phyloP scores from a whole-genome alignment of 2,113 vertebrate species.

The Onychostoma macrolepis region DNA sequence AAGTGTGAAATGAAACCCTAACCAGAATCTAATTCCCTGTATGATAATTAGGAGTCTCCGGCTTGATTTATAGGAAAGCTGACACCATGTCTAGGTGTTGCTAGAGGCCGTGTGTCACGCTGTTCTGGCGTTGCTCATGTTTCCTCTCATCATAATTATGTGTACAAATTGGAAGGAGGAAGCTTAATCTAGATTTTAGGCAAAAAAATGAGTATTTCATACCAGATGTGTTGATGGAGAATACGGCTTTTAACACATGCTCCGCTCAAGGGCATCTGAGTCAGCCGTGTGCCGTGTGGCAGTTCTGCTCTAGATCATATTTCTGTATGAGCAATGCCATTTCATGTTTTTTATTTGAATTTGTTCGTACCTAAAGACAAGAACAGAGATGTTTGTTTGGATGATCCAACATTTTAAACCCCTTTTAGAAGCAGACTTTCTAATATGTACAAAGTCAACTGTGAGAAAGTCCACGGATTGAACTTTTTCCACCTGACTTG shows the following conservation, averaged over 20 bases:
- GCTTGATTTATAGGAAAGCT: background rate
- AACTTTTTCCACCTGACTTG: slow-evolving; percentile 48
- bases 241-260: slow-evolving; percentile 8
- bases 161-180: background rate
- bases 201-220: background rate
- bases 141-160: background rate
- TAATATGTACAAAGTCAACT: slow-evolving; percentile 17
- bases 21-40: slow-evolving; percentile 14
- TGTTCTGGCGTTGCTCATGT: background rate
- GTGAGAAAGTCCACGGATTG: background rate
- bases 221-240: slow-evolving; percentile 23
- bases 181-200: slow-evolving; percentile 20
- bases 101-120: background rate
- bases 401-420: background rate
- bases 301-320: slow-evolving; percentile 1
- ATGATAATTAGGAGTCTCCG: background rate
- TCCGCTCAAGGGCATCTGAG: slow-evolving; percentile 12
- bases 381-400: background rate
- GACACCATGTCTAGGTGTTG: slow-evolving; percentile 9
- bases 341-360: background rate
- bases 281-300: background rate
- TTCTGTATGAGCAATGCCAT: background rate
- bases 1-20: background rate
- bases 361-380: background rate
- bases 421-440: background rate